These are phyloP conservation scores for Leucophenga varia DNA, from an alignment of 1,140 invertebrate species.

Conservation along the genomic window DNA sequence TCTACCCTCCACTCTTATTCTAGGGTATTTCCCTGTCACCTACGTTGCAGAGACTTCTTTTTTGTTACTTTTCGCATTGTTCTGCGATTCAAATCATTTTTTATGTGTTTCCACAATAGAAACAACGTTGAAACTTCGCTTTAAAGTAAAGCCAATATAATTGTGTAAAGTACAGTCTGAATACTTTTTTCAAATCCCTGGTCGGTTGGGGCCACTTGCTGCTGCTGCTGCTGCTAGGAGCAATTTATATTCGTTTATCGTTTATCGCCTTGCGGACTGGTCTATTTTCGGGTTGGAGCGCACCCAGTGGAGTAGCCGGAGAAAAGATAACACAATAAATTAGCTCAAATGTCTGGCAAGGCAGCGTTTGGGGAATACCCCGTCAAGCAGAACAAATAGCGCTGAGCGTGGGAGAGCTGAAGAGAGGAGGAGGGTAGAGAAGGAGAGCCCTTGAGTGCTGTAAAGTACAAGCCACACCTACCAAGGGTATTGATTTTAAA, in stretches of 20 bases:
- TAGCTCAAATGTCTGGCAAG: constrained; percentile 29
- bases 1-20: too few relatives aligned
- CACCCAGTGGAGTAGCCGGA: constrained; percentile 17
- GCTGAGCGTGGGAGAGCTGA: constrained; percentile 4
- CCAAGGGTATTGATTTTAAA: constrained; percentile 26
- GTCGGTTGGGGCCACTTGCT: too few relatives aligned
- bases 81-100: constrained; percentile 8
- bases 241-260: constrained; percentile 25
- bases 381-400: too few relatives aligned
- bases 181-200: too few relatives aligned
- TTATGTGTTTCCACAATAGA: constrained; percentile 4
- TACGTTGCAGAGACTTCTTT: too few relatives aligned
- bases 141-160: constrained; percentile 14
- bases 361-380: constrained; percentile 22
- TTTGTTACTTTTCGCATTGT: constrained; percentile 15
- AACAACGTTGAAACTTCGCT: constrained; percentile 12
- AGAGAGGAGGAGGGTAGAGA: not conserved
- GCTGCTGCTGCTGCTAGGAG: not conserved
- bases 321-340: constrained; percentile 32
- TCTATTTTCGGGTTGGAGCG: constrained; percentile 11
- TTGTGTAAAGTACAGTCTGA: too few relatives aligned
- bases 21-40: too few relatives aligned
- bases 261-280: constrained; percentile 13
- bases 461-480: constrained; percentile 9
- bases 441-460: constrained; percentile 10